Percentiles rank a stretch among this genome's conserved stretches.
These are phyloP conservation scores for Anorthoa munda DNA, from an alignment of 2,888 invertebrate species.

Conservation along the genomic window DNA sequence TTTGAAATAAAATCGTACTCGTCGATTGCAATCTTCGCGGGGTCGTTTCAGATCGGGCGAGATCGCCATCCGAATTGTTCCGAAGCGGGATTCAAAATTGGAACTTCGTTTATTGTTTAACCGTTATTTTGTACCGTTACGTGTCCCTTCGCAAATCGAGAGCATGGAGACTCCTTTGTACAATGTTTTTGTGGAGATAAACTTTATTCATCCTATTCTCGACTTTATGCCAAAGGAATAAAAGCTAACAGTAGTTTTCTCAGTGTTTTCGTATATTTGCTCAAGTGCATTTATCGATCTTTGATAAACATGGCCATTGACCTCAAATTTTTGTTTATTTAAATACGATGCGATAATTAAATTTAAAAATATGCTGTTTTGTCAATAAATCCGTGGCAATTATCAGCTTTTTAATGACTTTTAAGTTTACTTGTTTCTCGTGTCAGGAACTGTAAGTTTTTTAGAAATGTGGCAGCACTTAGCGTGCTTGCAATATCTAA, in stretches of 20 bases:
- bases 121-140: constrained; percentile 86
- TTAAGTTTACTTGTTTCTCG: constrained; percentile 21
- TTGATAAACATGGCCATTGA: constrained; percentile 67
- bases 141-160: constrained; percentile 85
- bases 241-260: background rate
- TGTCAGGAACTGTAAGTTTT: constrained; percentile 11
- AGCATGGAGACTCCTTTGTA: constrained; percentile 64
- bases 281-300: constrained; percentile 66
- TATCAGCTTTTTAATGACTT: constrained; percentile 35
- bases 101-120: constrained; percentile 81
- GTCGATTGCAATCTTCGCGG: constrained; percentile 73
- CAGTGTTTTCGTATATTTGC: constrained; percentile 20
- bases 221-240: constrained; percentile 28
- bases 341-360: constrained; percentile 56
- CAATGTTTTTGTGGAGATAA: constrained; percentile 49
- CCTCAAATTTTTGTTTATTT: constrained; percentile 62
- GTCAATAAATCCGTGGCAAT: constrained; percentile 41
- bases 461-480: constrained; percentile 6
- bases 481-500: constrained; percentile 10
- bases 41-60: constrained; percentile 71
- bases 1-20: constrained; percentile 69
- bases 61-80: constrained; percentile 72
- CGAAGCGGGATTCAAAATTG: constrained; percentile 76
- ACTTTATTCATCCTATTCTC: constrained; percentile 23
- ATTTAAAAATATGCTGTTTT: constrained; percentile 41